A percentile compares a stretch with the other conserved stretches of the same genome.
phyloP scores from a whole-genome alignment of 1,140 invertebrate species.

The Trachelipus rathkii region DNA sequence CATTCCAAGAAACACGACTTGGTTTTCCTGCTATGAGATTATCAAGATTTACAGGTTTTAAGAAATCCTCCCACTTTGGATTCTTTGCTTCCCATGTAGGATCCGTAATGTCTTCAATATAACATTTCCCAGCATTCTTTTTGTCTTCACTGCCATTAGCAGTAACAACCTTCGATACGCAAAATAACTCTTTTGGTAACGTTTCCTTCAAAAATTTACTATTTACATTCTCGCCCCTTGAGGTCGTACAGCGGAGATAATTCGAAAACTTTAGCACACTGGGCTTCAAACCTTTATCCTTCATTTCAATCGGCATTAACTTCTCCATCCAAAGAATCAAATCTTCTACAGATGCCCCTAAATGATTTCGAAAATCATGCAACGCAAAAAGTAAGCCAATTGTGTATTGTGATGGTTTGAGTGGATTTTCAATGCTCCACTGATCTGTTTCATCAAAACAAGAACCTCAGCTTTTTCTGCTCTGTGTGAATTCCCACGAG shows the following conservation, averaged over 20 bases:
- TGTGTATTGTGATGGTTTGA: not conserved
- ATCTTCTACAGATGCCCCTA: not conserved
- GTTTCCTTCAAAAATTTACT: not conserved
- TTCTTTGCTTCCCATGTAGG: not conserved
- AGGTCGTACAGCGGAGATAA: not conserved
- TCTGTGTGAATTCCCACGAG: no score
- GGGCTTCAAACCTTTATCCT: not conserved
- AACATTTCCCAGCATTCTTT: not conserved
- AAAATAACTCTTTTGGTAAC: not conserved
- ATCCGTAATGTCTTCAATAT: not conserved
- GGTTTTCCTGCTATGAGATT: not conserved
- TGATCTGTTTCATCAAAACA: no score
- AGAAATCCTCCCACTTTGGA: not conserved
- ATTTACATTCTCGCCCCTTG: not conserved
- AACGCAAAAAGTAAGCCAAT: not conserved
- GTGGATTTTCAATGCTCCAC: not conserved
- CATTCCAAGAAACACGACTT: not conserved
- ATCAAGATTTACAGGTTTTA: not conserved
- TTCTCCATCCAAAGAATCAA: not conserved
- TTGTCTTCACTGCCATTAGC: not conserved
- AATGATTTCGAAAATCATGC: not conserved
- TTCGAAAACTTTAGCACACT: not conserved
- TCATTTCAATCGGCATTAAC: not conserved
- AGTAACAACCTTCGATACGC: not conserved
- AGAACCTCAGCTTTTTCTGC: no score